Base-by-base conservation (phyloP, 2,888 invertebrate species). In the Drosophila borborema region DNA sequence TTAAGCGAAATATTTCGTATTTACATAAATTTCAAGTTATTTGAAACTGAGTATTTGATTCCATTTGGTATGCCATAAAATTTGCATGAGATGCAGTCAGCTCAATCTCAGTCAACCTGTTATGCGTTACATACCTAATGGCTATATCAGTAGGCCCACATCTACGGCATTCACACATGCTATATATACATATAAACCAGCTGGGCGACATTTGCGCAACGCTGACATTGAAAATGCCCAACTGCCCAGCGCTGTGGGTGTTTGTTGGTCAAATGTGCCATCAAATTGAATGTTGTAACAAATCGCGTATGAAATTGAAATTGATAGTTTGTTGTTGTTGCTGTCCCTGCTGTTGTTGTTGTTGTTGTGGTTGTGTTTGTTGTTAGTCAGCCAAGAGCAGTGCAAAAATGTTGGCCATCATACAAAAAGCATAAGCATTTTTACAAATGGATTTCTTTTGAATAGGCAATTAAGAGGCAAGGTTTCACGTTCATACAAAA, bases 161-260 rank as follows among this genome's bases (percentile, higher is more conserved):
- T 31, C 31, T 14, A 38, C 20, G 14, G 58, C 38, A 53, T 20
- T 28, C 55, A 55, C 41, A 31, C 16, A 40, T 10, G 3, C 49
- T 28, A 28, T 28, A 28, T 28, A 28, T 23, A 23, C 58, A 74
- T 53, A 65, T 60, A 72, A 71, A 54, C 72, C 74, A 72, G 77
- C 55, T 63, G 67, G 72, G 68, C 72, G 68, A 81, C 76, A 74
- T 78, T 82, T 88, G 77, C 86, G 82, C 86, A 88, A 86, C 51
- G 72, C 58, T 88, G 88, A 89, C 87, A 88, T 88, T 88, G 87
- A 88, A 88, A 80, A 82, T 86, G 80, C 75, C 71, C 77, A 80
- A 64, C 80, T 71, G 69, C 64, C 77, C 58, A 68, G 31, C 56
- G 51, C 58, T 63, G 85, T 78, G 80, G 82, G 82, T 82, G 83